Evolutionary conservation across 2,113 vertebrate species (phyloP).

Genomic region (Odocoileus virginianus): DNA sequence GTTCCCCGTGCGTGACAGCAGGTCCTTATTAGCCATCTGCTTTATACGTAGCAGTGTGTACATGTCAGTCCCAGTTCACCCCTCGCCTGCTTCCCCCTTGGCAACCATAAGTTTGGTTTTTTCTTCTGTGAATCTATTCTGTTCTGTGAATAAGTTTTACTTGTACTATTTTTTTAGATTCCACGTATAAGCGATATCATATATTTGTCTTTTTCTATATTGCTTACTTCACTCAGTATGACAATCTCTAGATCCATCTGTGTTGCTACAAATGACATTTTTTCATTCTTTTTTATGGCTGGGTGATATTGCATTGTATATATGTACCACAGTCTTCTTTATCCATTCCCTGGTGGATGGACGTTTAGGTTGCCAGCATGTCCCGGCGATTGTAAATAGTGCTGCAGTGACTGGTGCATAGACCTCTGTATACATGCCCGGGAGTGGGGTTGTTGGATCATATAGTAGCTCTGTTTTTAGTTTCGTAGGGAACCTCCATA

Average conservation of each 20-base stretch:
- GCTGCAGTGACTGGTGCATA: not conserved
- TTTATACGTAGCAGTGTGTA: not conserved
- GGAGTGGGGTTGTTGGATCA: not conserved
- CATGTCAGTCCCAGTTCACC: not conserved
- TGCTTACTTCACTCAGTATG: not conserved
- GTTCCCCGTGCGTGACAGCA: not conserved
- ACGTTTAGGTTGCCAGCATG: not conserved
- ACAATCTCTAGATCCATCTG: not conserved
- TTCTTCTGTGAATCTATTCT: not conserved
- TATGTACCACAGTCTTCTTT: not conserved
- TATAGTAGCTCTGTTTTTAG: not conserved
- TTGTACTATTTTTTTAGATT: not conserved
- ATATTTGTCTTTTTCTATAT: not conserved
- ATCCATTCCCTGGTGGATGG: not conserved
- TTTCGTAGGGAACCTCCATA: not conserved
- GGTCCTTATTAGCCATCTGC: not conserved
- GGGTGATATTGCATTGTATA: not conserved
- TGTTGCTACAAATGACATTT: not conserved
- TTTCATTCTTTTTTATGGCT: not conserved
- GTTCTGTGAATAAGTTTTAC: not conserved
- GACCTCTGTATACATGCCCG: not conserved
- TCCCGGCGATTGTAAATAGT: not conserved
- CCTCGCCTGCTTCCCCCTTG: not conserved
- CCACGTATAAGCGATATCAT: not conserved
- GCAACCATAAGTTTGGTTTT: not conserved